Conservation (phyloP, 1,140 invertebrate species). For the Megalopta genalis region DNA sequence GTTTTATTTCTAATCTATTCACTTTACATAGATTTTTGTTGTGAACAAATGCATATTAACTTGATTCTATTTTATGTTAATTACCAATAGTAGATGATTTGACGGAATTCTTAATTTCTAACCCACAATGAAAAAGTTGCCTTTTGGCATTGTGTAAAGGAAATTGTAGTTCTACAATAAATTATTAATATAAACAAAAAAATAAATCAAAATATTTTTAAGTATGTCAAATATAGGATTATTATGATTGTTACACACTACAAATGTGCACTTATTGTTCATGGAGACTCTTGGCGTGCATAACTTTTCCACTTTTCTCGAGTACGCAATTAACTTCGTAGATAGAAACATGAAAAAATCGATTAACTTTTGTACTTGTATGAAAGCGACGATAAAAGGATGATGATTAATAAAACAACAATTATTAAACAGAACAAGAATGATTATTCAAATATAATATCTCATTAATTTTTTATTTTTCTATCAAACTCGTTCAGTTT, state of each 20-base stretch:
- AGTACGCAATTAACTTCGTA: conserved; percentile 8
- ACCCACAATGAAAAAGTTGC: background rate
- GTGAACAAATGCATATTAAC: background rate
- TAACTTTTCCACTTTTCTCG: conserved; percentile 27
- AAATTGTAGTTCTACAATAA: conserved; percentile 19
- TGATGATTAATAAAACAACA: too few species aligned
- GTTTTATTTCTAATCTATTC: background rate
- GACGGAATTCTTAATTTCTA: background rate
- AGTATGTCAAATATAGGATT: background rate
- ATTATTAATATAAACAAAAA: conserved; percentile 36
- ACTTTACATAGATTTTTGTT: background rate
- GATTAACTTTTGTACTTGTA: background rate
- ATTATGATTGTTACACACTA: conserved; percentile 19
- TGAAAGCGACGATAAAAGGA: background rate
- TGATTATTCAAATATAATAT: background rate
- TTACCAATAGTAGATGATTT: background rate
- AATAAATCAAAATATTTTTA: conserved; percentile 29
- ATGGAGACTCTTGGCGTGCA: conserved; percentile 24
- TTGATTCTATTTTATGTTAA: background rate
- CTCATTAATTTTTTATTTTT: background rate
- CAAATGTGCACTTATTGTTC: conserved; percentile 5
- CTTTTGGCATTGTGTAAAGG: conserved; percentile 13
- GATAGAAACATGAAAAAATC: background rate
- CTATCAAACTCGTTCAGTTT: background rate
- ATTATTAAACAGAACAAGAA: background rate